Evolutionary conservation across 1,140 invertebrate genomes (phyloP).

Genomic region (Euwallacea similis): DNA sequence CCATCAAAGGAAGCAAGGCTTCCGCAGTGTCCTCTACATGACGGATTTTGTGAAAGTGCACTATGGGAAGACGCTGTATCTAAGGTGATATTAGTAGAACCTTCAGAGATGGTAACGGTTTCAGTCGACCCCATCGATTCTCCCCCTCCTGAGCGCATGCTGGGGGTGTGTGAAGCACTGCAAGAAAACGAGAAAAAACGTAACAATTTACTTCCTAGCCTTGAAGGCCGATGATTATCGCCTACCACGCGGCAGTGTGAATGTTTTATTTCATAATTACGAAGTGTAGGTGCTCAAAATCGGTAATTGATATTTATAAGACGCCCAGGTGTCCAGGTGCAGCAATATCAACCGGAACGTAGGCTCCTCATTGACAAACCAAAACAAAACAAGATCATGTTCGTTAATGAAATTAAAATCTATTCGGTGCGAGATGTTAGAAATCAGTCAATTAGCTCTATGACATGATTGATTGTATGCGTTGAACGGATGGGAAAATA

Average conservation of each 20-base stretch:
- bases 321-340: slow-evolving; percentile 24
- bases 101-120: slow-evolving; percentile 55
- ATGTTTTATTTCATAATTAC: slow-evolving; percentile 9
- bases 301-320: slow-evolving; percentile 28
- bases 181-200: slow-evolving; percentile 19
- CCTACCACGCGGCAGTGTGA: neutral
- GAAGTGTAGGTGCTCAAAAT: slow-evolving; percentile 16
- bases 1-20: slow-evolving; percentile 59
- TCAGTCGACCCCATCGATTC: slow-evolving; percentile 58
- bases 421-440: slow-evolving; percentile 10
- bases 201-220: neutral
- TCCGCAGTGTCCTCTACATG: slow-evolving; percentile 56
- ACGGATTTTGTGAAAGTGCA: slow-evolving; percentile 54
- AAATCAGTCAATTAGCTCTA: too few relatives aligned
- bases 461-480: too few relatives aligned
- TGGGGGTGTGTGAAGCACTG: slow-evolving; percentile 50
- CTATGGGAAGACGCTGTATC: slow-evolving; percentile 57
- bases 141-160: slow-evolving; percentile 46
- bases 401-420: slow-evolving; percentile 26
- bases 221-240: neutral
- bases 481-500: too few relatives aligned
- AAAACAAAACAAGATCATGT: slow-evolving; percentile 21
- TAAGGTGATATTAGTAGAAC: slow-evolving; percentile 56
- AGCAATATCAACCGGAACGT: neutral
- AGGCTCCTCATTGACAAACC: slow-evolving; percentile 23